phyloP scores from a whole-genome alignment of 2,113 vertebrate genomes.

The Cricetomys ansorgei region DNA sequence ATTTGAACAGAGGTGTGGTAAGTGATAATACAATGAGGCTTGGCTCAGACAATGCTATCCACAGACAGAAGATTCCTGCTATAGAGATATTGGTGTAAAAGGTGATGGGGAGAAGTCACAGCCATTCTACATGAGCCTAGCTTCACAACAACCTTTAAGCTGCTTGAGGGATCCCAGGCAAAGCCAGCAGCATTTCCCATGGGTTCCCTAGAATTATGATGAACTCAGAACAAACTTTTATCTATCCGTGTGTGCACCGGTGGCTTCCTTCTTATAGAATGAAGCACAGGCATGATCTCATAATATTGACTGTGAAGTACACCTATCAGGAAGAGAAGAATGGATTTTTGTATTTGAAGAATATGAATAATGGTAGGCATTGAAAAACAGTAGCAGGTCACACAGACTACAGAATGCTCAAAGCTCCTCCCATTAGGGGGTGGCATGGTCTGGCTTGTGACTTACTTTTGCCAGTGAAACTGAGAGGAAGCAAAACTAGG shows the following conservation, averaged over 20 bases:
- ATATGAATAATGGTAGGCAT: neutral
- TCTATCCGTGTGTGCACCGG: neutral
- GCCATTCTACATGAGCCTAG: neutral
- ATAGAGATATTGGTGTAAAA: neutral
- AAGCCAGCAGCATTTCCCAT: neutral
- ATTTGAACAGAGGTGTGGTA: neutral
- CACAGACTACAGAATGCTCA: neutral
- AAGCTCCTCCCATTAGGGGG: neutral
- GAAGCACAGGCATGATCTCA: neutral
- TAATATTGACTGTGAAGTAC: neutral
- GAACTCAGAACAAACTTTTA: neutral
- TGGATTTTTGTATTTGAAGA: neutral
- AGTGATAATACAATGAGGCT: neutral
- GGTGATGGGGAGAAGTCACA: no score
- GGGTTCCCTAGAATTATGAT: neutral
- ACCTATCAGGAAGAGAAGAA: neutral
- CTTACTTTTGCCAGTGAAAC: neutral
- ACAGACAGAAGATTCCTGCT: neutral
- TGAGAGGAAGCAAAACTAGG: neutral
- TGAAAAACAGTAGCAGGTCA: neutral
- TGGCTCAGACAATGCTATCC: neutral
- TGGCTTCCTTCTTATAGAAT: neutral
- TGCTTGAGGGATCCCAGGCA: neutral
- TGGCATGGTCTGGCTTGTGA: neutral
- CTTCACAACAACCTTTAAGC: neutral